These are phyloP conservation scores for Takifugu flavidus DNA, from an alignment of 2,113 vertebrate species.

Conservation along the genomic window DNA sequence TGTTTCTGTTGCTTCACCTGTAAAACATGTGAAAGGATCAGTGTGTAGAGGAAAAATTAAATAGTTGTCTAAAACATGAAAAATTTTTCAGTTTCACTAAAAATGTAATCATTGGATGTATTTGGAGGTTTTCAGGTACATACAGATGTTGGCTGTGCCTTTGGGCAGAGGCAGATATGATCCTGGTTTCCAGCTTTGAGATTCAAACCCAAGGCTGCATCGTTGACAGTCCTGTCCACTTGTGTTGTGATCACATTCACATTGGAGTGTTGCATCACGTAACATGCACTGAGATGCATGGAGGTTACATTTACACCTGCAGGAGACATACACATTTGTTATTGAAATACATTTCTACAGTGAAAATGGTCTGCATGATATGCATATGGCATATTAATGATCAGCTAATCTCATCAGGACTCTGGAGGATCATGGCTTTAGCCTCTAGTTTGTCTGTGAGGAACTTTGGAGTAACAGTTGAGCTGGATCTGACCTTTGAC, in stretches of 20 bases:
- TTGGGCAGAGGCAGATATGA: slow-evolving; percentile 88
- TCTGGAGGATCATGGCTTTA: too few species aligned
- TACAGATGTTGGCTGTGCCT: slow-evolving; percentile 89
- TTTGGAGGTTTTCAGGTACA: slow-evolving; percentile 39
- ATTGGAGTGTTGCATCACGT: slow-evolving; percentile 82
- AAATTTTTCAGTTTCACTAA: too few species aligned
- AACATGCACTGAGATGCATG: slow-evolving; percentile 85
- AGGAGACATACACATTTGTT: not conserved
- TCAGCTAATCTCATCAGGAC: too few species aligned
- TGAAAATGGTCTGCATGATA: too few species aligned
- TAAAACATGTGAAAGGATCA: slow-evolving; percentile 2
- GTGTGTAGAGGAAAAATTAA: not conserved
- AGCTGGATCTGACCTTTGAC: too few species aligned
- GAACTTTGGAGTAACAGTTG: too few species aligned
- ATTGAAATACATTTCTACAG: too few species aligned
- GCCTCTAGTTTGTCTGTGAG: too few species aligned
- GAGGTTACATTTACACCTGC: slow-evolving; percentile 93
- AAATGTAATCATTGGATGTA: not conserved
- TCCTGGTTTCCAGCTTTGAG: slow-evolving; percentile 86
- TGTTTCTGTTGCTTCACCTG: slow-evolving; percentile 54
- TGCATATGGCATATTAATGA: too few species aligned
- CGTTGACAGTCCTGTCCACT: slow-evolving; percentile 88
- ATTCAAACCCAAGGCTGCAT: slow-evolving; percentile 83
- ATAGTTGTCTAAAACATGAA: not conserved
- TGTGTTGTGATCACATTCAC: slow-evolving; percentile 93